Base-by-base conservation (phyloP, 2,113 vertebrate genomes). In the Leucopsar rothschildi region DNA sequence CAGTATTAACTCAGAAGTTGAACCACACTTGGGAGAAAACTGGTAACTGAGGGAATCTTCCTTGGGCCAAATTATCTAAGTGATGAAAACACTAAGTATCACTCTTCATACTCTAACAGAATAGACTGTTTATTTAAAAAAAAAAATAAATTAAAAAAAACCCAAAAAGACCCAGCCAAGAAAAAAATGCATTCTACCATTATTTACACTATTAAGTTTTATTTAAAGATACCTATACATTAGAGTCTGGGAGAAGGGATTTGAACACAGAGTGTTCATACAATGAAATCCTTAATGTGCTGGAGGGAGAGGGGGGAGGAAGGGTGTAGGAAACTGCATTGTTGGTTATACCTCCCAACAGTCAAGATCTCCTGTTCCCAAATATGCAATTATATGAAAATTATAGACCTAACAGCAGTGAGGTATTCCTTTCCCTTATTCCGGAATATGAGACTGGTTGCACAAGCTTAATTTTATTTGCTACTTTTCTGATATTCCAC, bases 391-490 rank as follows among this genome's bases (percentile, higher is more conserved):
- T 73, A 22, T 42, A 83, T 85, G 29, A 95, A 95, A 83, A 93
- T 40, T 72, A 76, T 21, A 94, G 85, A 97, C 69, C 60, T 95
- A 92, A 82, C 88, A 64, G 64, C 82, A 94, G 95, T 42, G 81
- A 92, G 91, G 35, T 86, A 84, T 22, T 79, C 82, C 82, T 95
- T 96, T 86, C 87, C 90, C 75, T 94, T 88, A 95, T 77, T 95
- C 90, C 86, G 71, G 23, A 45, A 89, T 70, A 77, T 72, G 73
- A 96, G 90, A 86, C 66, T 68, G 76, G 94, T 94, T 94, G 86
- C 55, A 88, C 87, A 89, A 97, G 97, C 95, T 96, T 97, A 71
- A 61, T 81, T 95, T 97, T 96, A 87, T 79, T 80, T 81, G 84
- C 92, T 94, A 93, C 73, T n/a, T n/a, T 57, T 87, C 93, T 85